phyloP scores from a whole-genome alignment of 2,113 vertebrate genomes.

The Melanocharis versteri region DNA sequence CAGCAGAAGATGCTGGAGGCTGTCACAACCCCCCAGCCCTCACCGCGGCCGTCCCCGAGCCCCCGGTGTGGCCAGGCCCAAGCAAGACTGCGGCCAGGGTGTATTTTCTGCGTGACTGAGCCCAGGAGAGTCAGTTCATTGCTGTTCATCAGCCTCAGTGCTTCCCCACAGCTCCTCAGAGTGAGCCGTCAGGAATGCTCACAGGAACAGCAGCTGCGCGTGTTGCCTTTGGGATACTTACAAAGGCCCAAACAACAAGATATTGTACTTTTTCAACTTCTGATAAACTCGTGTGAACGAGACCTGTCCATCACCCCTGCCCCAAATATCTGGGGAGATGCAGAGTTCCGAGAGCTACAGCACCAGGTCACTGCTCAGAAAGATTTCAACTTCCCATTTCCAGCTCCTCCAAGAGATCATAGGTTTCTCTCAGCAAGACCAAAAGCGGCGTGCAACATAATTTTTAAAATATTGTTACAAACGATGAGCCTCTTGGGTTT shows the following conservation, averaged over 20 bases:
- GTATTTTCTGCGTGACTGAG: accelerated
- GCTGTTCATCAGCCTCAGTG: background rate
- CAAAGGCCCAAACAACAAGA: background rate
- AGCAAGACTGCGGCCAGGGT: no score
- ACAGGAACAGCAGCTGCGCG: accelerated
- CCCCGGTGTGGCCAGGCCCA: background rate
- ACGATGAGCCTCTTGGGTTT: background rate
- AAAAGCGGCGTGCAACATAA: accelerated
- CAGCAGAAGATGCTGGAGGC: background rate
- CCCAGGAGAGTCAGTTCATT: background rate
- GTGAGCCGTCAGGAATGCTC: accelerated
- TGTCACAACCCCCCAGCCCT: background rate
- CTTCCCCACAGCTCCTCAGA: background rate
- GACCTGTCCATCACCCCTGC: accelerated
- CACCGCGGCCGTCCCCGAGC: accelerated
- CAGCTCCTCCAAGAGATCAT: accelerated
- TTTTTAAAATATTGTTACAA: no score
- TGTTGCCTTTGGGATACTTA: background rate
- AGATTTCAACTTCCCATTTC: accelerated
- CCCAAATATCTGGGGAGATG: accelerated
- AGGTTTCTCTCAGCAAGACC: accelerated
- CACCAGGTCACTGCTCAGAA: no score
- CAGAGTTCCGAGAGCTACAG: no score
- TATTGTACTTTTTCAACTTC: accelerated
- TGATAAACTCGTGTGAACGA: accelerated